Conservation (phyloP, 1,140 invertebrate species). For the Leptestheria dahalacensis region DNA sequence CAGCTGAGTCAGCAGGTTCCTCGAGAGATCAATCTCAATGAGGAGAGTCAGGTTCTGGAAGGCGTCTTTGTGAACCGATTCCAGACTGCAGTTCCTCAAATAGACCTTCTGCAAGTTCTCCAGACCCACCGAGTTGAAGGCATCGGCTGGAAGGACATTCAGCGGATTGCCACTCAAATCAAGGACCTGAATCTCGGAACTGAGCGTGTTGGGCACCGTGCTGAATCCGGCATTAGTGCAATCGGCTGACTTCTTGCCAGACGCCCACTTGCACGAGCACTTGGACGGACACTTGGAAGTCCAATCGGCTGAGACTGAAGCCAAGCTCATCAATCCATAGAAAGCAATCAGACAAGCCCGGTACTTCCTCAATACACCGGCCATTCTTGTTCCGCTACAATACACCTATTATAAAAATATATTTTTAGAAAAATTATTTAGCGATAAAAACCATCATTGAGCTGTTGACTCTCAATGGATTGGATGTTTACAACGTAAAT, state of each 20-base stretch:
- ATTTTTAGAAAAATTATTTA: too few relatives aligned
- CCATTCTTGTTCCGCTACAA: not conserved
- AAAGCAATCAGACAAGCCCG: not conserved
- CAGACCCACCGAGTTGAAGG: slow-evolving; percentile 58
- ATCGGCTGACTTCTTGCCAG: slow-evolving; percentile 68
- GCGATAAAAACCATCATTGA: too few relatives aligned
- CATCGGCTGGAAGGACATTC: slow-evolving; percentile 53
- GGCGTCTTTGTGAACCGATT: slow-evolving; percentile 58
- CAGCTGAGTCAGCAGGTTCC: slow-evolving; percentile 49
- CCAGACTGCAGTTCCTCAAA: slow-evolving; percentile 51
- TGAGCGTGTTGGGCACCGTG: slow-evolving; percentile 51
- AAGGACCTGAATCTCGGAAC: slow-evolving; percentile 69
- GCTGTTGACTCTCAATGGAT: too few relatives aligned
- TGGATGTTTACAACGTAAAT: too few relatives aligned
- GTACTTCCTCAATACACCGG: not conserved
- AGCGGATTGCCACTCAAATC: slow-evolving; percentile 67
- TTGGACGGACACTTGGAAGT: slow-evolving; percentile 56
- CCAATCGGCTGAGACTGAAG: slow-evolving; percentile 42
- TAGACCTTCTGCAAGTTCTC: slow-evolving; percentile 71
- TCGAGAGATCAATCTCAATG: slow-evolving; percentile 65
- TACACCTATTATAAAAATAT: too few relatives aligned
- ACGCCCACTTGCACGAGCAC: slow-evolving; percentile 76
- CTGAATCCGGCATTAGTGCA: slow-evolving; percentile 60
- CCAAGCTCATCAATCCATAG: not conserved
- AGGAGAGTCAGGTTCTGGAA: slow-evolving; percentile 73